Evolutionary conservation across 2,888 invertebrate species (phyloP).

Genomic region (Eretmocerus hayati): DNA sequence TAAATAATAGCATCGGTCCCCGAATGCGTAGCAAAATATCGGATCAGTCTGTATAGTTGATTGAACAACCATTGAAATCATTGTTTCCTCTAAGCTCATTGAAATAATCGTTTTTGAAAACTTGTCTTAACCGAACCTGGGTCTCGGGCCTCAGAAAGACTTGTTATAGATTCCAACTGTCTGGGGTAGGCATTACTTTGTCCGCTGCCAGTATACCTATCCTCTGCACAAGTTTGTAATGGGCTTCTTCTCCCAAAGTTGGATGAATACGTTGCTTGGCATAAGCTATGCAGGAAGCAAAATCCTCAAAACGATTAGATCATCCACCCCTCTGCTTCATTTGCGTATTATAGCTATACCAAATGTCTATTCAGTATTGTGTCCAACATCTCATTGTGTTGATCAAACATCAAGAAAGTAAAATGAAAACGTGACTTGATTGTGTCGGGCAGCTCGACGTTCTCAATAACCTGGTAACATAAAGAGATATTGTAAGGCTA

Average conservation of each 20-base stretch:
- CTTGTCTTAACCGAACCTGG: conserved; percentile 75
- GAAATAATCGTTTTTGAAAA: conserved; percentile 80
- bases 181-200: conserved; percentile 97
- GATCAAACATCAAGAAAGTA: conserved; percentile 95
- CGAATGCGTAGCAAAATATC: too few relatives aligned
- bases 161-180: conserved; percentile 93
- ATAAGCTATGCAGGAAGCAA: conserved; percentile 89
- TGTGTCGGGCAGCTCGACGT: conserved; percentile 93
- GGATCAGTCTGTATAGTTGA: too few relatives aligned
- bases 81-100: conserved; percentile 83
- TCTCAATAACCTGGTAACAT: conserved; percentile 65
- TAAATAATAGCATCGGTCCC: too few relatives aligned
- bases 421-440: conserved; percentile 94
- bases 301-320: conserved; percentile 75
- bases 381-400: conserved; percentile 92
- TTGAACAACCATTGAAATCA: too few relatives aligned
- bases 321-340: conserved; percentile 66
- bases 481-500: neutral
- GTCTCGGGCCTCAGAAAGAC: conserved; percentile 95
- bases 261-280: conserved; percentile 90
- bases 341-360: conserved; percentile 86
- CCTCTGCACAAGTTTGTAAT: conserved; percentile 82
- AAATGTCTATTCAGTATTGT: conserved; percentile 86
- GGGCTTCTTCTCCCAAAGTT: conserved; percentile 80
- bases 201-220: conserved; percentile 88